Evolutionary conservation across 2,797 vertebrate species (phyloP).

Genomic region (Hippocampus kuda): DNA sequence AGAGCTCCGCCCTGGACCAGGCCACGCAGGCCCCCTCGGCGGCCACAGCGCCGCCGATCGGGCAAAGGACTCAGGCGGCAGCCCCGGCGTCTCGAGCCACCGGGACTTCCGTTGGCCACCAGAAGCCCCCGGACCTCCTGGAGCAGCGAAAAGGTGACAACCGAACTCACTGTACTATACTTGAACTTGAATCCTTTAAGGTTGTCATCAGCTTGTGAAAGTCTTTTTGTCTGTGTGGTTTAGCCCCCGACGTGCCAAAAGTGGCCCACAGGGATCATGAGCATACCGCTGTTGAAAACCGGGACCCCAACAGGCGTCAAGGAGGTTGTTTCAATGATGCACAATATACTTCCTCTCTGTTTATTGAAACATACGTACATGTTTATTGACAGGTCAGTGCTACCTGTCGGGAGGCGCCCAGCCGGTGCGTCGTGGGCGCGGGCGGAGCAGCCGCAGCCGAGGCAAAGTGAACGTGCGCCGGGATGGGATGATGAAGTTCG

Average conservation of each 20-base stretch:
- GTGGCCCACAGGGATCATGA: constrained; percentile 74
- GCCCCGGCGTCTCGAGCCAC: constrained; percentile 57
- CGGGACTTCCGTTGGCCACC: constrained; percentile 55
- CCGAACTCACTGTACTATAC: background rate
- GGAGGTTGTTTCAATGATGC: constrained; percentile 52
- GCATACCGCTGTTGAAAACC: constrained; percentile 75
- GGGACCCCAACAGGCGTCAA: constrained; percentile 71
- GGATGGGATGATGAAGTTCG: constrained; percentile 94
- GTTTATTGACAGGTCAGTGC: background rate
- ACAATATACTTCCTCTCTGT: background rate
- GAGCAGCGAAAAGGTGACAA: constrained; percentile 81
- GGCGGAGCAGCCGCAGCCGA: constrained; percentile 82
- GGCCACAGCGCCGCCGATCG: constrained; percentile 63
- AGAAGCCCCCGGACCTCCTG: constrained; percentile 77
- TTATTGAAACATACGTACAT: background rate
- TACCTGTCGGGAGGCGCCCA: constrained; percentile 53
- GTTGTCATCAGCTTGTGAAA: background rate
- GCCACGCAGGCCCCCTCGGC: constrained; percentile 65
- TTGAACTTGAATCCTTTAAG: background rate
- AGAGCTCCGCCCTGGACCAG: constrained; percentile 75
- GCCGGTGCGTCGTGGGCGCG: constrained; percentile 74
- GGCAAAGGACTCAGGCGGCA: constrained; percentile 70
- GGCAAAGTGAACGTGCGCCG: constrained; percentile 81
- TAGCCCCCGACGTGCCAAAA: constrained; percentile 75
- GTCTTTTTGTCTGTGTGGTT: constrained; percentile 7